Conservation (phyloP, 2,888 invertebrate species). For the Microplitis deprimator region DNA sequence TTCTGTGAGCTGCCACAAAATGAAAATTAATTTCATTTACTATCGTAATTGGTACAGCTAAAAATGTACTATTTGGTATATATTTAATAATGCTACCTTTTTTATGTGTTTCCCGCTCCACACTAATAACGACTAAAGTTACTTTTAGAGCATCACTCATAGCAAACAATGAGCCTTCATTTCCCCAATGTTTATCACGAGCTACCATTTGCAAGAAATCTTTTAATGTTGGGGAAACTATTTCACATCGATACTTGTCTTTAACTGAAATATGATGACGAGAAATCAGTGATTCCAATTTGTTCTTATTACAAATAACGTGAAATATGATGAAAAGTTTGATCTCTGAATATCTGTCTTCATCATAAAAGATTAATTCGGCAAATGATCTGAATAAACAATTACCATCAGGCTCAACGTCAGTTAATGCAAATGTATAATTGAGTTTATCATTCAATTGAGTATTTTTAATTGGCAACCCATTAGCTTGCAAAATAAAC, state of each 20-base stretch:
- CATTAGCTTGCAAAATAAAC: too few relatives aligned
- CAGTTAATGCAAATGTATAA: not conserved
- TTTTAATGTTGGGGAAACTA: not conserved
- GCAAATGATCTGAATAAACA: slow-evolving; percentile 2
- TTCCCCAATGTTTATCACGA: not conserved
- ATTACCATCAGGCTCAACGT: not conserved
- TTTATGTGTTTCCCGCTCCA: not conserved
- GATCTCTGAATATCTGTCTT: not conserved
- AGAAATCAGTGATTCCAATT: not conserved
- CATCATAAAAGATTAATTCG: not conserved
- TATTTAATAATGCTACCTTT: not conserved
- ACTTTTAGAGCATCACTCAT: not conserved
- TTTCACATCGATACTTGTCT: not conserved
- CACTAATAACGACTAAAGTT: not conserved
- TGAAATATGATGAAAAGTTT: not conserved
- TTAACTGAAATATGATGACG: not conserved
- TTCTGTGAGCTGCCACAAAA: not conserved
- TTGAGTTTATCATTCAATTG: too few relatives aligned
- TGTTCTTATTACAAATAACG: not conserved
- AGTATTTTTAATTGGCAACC: too few relatives aligned
- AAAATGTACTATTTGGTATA: not conserved
- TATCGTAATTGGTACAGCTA: not conserved
- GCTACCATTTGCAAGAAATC: slow-evolving; percentile 4
- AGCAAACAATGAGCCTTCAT: not conserved
- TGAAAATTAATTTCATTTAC: not conserved